These are phyloP conservation scores for Plebejus melissa DNA, from an alignment of 2,888 invertebrate genomes.

Conservation along the genomic window DNA sequence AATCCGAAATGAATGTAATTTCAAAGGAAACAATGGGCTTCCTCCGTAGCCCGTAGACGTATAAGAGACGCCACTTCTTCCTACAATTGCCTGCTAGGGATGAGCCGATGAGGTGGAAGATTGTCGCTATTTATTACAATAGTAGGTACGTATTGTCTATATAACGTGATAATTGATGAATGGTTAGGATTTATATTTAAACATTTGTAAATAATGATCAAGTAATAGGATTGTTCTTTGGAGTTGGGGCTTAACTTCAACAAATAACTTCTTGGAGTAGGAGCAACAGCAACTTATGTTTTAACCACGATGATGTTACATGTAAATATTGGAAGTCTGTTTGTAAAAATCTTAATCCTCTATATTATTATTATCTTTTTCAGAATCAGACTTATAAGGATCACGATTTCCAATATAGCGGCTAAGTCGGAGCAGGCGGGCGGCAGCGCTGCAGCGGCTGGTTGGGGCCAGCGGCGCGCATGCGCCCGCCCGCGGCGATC, in stretches of 20 bases:
- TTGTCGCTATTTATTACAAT: background rate
- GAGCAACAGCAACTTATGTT: too few species aligned
- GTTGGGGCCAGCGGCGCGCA: conserved; percentile 47
- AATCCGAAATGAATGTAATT: conserved; percentile 15
- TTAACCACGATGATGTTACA: background rate
- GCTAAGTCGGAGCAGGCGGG: conserved; percentile 32
- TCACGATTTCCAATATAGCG: conserved; percentile 29
- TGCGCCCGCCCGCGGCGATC: conserved; percentile 52
- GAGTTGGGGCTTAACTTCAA: too few species aligned
- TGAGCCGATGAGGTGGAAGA: background rate
- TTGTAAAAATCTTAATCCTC: background rate
- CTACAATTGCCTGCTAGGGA: conserved; percentile 10
- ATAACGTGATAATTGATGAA: too few species aligned
- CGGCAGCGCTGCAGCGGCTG: conserved; percentile 55
- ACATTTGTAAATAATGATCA: too few species aligned
- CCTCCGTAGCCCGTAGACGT: background rate
- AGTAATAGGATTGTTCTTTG: too few species aligned
- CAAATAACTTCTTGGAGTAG: too few species aligned
- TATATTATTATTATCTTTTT: background rate
- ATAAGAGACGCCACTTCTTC: conserved; percentile 8
- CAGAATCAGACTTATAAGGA: background rate
- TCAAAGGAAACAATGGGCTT: conserved; percentile 22
- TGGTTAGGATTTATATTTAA: too few species aligned
- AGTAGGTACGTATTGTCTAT: too few species aligned
- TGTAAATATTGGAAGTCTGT: background rate